Evolutionary conservation across 2,113 vertebrate genomes (phyloP).

Genomic region (Spea bombifrons): DNA sequence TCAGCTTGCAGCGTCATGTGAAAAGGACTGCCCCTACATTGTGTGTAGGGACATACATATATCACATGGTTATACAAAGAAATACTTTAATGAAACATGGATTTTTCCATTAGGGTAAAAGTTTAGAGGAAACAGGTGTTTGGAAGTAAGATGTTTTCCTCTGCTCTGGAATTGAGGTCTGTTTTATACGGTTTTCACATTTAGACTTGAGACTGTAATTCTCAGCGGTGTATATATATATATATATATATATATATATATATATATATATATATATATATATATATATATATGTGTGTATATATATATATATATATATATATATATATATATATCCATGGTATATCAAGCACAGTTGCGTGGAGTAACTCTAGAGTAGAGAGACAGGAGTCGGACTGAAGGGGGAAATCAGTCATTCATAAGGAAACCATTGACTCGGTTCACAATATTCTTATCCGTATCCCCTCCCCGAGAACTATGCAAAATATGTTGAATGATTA

Average conservation of each 20-base stretch:
- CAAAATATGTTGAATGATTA: neutral
- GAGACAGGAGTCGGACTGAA: neutral
- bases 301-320: no score
- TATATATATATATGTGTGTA: no score
- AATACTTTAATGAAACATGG: slow-evolving; percentile 41
- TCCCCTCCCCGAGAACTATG: neutral
- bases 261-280: no score
- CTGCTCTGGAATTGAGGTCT: slow-evolving; percentile 1
- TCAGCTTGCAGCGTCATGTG: slow-evolving; percentile 38
- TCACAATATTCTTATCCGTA: neutral
- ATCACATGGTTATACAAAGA: slow-evolving; percentile 34
- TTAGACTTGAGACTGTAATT: slow-evolving; percentile 19
- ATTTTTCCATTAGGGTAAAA: slow-evolving; percentile 38
- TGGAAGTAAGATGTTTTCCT: slow-evolving; percentile 29
- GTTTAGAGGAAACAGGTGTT: slow-evolving; percentile 46
- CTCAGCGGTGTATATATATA: slow-evolving; percentile 3
- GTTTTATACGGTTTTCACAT: slow-evolving; percentile 28
- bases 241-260: no score
- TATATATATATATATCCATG: no score
- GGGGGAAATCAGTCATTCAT: neutral
- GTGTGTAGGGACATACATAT: slow-evolving; percentile 16
- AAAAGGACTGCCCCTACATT: slow-evolving; percentile 6
- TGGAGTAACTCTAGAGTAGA: slow-evolving; percentile 37
- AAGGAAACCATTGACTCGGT: neutral
- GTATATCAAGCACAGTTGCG: slow-evolving; percentile 13